Evolutionary conservation across 1,140 invertebrate genomes (phyloP).

Genomic region (Lepidostoma basale): DNA sequence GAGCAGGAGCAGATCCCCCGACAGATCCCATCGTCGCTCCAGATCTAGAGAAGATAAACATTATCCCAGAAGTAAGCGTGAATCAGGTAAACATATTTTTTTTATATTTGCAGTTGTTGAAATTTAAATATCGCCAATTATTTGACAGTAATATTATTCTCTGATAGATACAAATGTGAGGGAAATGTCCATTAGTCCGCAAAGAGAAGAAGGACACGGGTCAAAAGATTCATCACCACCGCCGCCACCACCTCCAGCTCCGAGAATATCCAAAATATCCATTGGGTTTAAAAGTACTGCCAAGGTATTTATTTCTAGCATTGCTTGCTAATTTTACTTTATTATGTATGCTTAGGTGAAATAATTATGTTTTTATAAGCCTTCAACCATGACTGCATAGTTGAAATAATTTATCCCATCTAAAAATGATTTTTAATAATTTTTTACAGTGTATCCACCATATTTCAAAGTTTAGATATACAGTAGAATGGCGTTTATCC

Average conservation of each 20-base stretch:
- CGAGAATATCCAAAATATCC: constrained; percentile 57
- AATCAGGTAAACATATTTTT: constrained; percentile 19
- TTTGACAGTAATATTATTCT: too few relatives aligned
- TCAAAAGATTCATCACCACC: constrained; percentile 43
- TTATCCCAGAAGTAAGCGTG: constrained; percentile 10
- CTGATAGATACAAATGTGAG: constrained; percentile 42
- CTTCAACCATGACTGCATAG: too few relatives aligned
- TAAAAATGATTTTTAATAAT: too few relatives aligned
- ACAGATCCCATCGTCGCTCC: constrained; percentile 40
- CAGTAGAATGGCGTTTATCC: too few relatives aligned
- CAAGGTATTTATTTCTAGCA: too few relatives aligned
- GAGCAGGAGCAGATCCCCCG: constrained; percentile 51
- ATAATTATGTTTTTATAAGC: too few relatives aligned
- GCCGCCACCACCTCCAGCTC: constrained; percentile 56
- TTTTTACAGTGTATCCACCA: too few relatives aligned
- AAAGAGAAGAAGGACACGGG: constrained; percentile 42
- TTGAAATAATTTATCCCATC: too few relatives aligned
- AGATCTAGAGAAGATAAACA: constrained; percentile 38
- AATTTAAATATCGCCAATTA: too few relatives aligned
- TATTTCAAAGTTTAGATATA: too few relatives aligned
- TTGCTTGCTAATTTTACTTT: too few relatives aligned
- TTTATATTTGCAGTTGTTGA: background rate
- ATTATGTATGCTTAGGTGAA: too few relatives aligned
- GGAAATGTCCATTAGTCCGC: constrained; percentile 47
- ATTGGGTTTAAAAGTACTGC: constrained; percentile 56